Conservation (phyloP, 1,140 invertebrate species). For the Drosophila repletoides region DNA sequence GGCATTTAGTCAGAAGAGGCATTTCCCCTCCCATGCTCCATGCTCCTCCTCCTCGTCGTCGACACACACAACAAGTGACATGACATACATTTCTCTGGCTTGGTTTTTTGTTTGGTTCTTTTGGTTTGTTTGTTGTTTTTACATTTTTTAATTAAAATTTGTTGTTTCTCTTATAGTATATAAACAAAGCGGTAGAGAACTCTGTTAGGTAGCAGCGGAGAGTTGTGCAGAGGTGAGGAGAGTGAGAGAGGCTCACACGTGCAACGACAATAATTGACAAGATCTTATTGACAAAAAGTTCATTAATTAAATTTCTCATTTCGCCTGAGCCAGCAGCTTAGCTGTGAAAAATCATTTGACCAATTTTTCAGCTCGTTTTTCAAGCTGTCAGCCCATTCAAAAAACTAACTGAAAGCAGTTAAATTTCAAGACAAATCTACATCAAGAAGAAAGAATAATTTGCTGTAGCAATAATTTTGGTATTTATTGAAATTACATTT, state of each 20-base stretch:
- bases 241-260: too few relatives aligned
- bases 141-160: slow-evolving; percentile 49
- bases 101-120: slow-evolving; percentile 9
- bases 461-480: slow-evolving; percentile 46
- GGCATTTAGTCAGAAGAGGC: not conserved
- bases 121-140: slow-evolving; percentile 23
- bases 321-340: too few relatives aligned
- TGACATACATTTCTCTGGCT: slow-evolving; percentile 18
- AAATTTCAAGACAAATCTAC: too few relatives aligned
- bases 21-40: not conserved
- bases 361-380: too few relatives aligned
- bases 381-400: too few relatives aligned
- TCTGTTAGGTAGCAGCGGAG: slow-evolving; percentile 19
- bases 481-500: slow-evolving; percentile 59
- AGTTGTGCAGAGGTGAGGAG: too few relatives aligned
- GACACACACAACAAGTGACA: slow-evolving; percentile 18
- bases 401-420: too few relatives aligned
- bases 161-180: slow-evolving; percentile 6
- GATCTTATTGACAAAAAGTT: slow-evolving; percentile 28
- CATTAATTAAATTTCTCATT: slow-evolving; percentile 46
- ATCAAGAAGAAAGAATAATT: slow-evolving; percentile 18
- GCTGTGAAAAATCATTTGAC: too few relatives aligned
- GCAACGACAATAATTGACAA: slow-evolving; percentile 16
- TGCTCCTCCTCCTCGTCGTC: not conserved
- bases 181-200: slow-evolving; percentile 29